Percentiles rank a stretch among this genome's conserved stretches.
These are phyloP conservation scores for Cheilosia vernalis DNA, from an alignment of 2,888 invertebrate genomes.

Conservation along the genomic window DNA sequence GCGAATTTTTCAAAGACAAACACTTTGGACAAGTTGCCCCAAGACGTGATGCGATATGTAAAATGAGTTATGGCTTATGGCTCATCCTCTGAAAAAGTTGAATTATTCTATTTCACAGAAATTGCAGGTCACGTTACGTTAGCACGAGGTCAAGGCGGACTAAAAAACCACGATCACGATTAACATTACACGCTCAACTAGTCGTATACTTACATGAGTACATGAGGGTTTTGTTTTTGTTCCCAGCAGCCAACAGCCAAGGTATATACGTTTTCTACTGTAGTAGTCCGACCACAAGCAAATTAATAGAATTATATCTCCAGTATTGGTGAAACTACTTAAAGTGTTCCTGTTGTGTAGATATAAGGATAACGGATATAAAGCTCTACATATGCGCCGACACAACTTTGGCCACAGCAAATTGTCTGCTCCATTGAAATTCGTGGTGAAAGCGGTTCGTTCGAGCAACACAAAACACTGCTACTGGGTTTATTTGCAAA, in stretches of 20 bases:
- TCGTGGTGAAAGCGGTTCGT: slow-evolving; percentile 39
- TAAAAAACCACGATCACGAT: no score
- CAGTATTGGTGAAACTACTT: slow-evolving; percentile 11
- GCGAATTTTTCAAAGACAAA: not conserved
- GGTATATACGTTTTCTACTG: not conserved
- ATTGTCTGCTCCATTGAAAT: slow-evolving; percentile 56
- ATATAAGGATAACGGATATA: slow-evolving; percentile 12
- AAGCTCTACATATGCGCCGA: slow-evolving; percentile 14
- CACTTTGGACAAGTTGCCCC: not conserved
- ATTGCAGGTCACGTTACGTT: no score
- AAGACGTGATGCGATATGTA: not conserved
- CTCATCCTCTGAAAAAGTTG: not conserved
- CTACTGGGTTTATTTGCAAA: slow-evolving; percentile 46
- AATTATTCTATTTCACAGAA: not conserved
- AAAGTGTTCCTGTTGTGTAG: slow-evolving; percentile 1
- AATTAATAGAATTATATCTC: slow-evolving; percentile 8
- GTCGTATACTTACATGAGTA: not conserved
- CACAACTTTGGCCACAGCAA: slow-evolving; percentile 52
- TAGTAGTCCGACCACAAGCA: not conserved
- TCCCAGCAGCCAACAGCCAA: not conserved
- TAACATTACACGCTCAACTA: no score
- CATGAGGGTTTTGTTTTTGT: not conserved
- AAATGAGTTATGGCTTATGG: not conserved
- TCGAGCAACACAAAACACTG: slow-evolving; percentile 18
- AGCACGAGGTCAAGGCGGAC: no score